Evolutionary conservation across 2,113 vertebrate species (phyloP).

Genomic region (Odocoileus hemionus): DNA sequence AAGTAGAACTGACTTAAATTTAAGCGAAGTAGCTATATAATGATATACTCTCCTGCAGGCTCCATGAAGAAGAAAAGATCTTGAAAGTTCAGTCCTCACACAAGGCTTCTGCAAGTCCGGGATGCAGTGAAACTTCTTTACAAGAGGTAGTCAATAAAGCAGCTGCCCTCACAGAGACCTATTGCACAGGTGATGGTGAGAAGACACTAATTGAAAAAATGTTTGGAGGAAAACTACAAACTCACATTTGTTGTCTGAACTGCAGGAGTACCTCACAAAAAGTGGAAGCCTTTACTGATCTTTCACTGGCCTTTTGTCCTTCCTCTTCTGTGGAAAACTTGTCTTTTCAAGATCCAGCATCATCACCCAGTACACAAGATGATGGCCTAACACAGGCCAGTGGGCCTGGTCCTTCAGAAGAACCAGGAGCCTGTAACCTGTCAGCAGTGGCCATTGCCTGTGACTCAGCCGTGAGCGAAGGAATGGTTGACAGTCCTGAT

Average conservation of each 20-base stretch:
- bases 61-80: slow-evolving; percentile 96
- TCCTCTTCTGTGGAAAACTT: slow-evolving; percentile 76
- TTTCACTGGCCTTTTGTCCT: slow-evolving; percentile 96
- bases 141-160: slow-evolving; percentile 70
- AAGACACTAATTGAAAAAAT: slow-evolving; percentile 93
- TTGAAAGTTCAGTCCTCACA: slow-evolving; percentile 80
- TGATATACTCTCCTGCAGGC: slow-evolving; percentile 70
- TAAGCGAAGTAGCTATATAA: background rate
- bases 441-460: slow-evolving; percentile 60
- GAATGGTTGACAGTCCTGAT: slow-evolving; percentile 51
- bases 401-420: slow-evolving; percentile 42
- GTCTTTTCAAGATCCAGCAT: slow-evolving; percentile 59
- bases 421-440: slow-evolving; percentile 42
- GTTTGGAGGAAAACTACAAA: slow-evolving; percentile 95
- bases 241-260: slow-evolving; percentile 91
- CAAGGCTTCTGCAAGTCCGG: slow-evolving; percentile 63
- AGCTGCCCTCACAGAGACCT: slow-evolving; percentile 58
- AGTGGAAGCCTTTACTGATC: slow-evolving; percentile 95
- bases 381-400: slow-evolving; percentile 57
- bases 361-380: slow-evolving; percentile 59
- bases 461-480: slow-evolving; percentile 63
- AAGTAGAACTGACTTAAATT: background rate
- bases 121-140: slow-evolving; percentile 62
- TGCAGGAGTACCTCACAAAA: slow-evolving; percentile 94
- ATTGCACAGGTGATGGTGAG: slow-evolving; percentile 63